Evolutionary conservation across 2,888 invertebrate genomes (phyloP).

Genomic region (Meganola albula): DNA sequence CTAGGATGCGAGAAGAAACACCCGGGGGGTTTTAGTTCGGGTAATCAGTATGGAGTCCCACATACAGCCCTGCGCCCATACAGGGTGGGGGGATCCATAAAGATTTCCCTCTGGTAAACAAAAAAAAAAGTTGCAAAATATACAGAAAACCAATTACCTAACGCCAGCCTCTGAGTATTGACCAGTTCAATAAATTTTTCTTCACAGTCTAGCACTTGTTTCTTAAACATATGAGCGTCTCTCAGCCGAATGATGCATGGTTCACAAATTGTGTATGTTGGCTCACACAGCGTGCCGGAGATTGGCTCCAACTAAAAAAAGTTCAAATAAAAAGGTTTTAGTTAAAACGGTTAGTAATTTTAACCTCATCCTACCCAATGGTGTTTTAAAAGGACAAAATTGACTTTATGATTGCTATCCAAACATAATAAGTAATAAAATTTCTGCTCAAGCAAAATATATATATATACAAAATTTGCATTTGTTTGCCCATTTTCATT

Average conservation of each 20-base stretch:
- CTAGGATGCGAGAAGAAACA: too few species aligned
- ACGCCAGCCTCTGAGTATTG: slow-evolving; percentile 16
- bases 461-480: background rate
- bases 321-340: background rate
- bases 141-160: background rate
- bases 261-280: slow-evolving; percentile 52
- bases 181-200: slow-evolving; percentile 43
- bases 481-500: background rate
- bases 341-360: background rate
- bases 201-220: slow-evolving; percentile 45
- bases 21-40: too few species aligned
- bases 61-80: background rate
- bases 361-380: background rate
- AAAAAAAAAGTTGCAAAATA: background rate
- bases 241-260: slow-evolving; percentile 38
- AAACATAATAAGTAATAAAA: too few species aligned
- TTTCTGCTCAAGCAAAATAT: background rate
- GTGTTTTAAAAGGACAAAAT: background rate
- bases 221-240: slow-evolving; percentile 47
- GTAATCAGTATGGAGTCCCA: background rate
- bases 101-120: too few species aligned
- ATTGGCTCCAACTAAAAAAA: slow-evolving; percentile 30
- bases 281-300: slow-evolving; percentile 30
- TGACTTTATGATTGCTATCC: too few species aligned
- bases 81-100: background rate